Evolutionary conservation across 2,797 vertebrate genomes (phyloP).

Genomic region (Ambastaia sidthimunki): DNA sequence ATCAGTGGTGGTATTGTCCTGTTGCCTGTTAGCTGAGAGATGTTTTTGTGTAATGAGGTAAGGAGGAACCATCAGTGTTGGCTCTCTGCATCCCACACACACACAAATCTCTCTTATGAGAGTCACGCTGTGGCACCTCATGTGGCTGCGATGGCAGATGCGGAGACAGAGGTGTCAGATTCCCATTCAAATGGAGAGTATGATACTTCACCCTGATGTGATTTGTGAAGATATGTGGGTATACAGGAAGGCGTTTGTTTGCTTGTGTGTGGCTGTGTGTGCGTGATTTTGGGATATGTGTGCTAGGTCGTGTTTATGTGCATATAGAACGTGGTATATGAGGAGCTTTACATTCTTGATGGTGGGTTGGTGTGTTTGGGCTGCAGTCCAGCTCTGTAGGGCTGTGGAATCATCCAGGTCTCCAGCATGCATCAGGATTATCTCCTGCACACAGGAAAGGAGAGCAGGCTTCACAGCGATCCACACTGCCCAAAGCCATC

Average conservation of each 20-base stretch:
- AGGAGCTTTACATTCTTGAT: neutral
- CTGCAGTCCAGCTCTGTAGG: slow-evolving; percentile 49
- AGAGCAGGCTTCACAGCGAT: slow-evolving; percentile 51
- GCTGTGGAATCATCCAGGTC: slow-evolving; percentile 56
- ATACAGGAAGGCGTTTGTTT: slow-evolving; percentile 14
- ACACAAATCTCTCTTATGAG: slow-evolving; percentile 49
- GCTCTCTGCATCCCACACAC: slow-evolving; percentile 40
- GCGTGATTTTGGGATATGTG: slow-evolving; percentile 7
- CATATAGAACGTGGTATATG: slow-evolving; percentile 11
- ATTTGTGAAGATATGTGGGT: slow-evolving; percentile 34
- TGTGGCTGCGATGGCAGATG: slow-evolving; percentile 49
- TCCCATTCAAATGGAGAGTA: slow-evolving; percentile 31
- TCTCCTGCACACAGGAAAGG: slow-evolving; percentile 52
- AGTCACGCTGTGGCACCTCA: slow-evolving; percentile 47
- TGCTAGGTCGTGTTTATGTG: slow-evolving; percentile 9
- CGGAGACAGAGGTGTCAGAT: slow-evolving; percentile 50
- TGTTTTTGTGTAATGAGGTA: slow-evolving; percentile 65
- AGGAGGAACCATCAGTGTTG: slow-evolving; percentile 49
- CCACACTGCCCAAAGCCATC: slow-evolving; percentile 55
- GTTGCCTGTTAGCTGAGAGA: slow-evolving; percentile 57
- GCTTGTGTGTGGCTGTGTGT: slow-evolving; percentile 15
- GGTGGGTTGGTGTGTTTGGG: slow-evolving; percentile 29
- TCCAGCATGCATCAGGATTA: slow-evolving; percentile 62
- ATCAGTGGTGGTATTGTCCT: slow-evolving; percentile 58
- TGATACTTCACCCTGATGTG: slow-evolving; percentile 38